These are phyloP conservation scores for Vanessa tameamea DNA, from an alignment of 1,140 invertebrate species.

Conservation along the genomic window DNA sequence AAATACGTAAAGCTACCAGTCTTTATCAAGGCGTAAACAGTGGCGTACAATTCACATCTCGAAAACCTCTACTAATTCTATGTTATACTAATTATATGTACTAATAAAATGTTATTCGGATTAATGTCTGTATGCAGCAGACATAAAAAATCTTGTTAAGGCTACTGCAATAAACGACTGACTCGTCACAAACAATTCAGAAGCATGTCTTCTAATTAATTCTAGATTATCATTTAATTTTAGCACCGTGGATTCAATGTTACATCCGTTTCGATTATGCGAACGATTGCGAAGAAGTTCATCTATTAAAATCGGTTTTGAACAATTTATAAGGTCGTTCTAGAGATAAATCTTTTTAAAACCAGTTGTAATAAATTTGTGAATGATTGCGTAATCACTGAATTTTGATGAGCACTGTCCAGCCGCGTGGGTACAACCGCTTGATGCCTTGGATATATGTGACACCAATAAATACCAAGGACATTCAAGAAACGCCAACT, in stretches of 20 bases:
- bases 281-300: constrained; percentile 26
- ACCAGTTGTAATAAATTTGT: constrained; percentile 60
- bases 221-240: not conserved
- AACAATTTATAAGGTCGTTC: constrained; percentile 52
- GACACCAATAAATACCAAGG: constrained; percentile 69
- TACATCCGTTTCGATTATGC: constrained; percentile 11
- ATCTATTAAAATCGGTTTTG: constrained; percentile 36
- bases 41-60: no score
- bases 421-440: constrained; percentile 51
- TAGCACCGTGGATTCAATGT: not conserved
- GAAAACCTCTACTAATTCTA: no score
- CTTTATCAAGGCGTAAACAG: no score
- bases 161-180: not conserved
- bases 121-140: no score
- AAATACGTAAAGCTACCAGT: no score
- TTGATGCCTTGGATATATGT: constrained; percentile 50
- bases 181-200: not conserved
- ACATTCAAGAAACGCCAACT: constrained; percentile 25
- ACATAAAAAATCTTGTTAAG: not conserved
- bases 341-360: constrained; percentile 54
- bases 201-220: not conserved
- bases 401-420: constrained; percentile 50
- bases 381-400: constrained; percentile 58
- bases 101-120: no score
- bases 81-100: no score